These are phyloP conservation scores for Cataglyphis albicans DNA, from an alignment of 2,888 invertebrate species.

Conservation along the genomic window DNA sequence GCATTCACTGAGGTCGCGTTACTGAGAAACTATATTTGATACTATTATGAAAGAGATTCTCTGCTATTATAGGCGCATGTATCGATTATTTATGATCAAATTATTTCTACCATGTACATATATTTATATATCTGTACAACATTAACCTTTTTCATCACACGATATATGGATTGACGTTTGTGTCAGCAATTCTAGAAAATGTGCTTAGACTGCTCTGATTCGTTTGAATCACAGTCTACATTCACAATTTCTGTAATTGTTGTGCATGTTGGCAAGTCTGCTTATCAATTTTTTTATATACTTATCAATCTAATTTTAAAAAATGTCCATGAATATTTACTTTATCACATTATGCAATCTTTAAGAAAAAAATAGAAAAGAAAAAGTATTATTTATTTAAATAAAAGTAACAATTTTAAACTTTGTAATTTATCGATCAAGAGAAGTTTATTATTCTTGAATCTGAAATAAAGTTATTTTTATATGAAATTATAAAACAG, in stretches of 20 bases:
- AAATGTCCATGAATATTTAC: constrained; percentile 66
- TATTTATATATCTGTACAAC: constrained; percentile 77
- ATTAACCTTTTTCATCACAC: constrained; percentile 76
- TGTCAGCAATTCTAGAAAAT: constrained; percentile 64
- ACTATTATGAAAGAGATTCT: constrained; percentile 74
- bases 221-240: constrained; percentile 28
- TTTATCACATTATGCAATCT: constrained; percentile 73
- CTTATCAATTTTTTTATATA: constrained; percentile 60
- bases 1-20: constrained; percentile 78
- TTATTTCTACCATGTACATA: constrained; percentile 81
- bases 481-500: constrained; percentile 76
- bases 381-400: constrained; percentile 67
- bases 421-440: constrained; percentile 77
- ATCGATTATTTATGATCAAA: constrained; percentile 82
- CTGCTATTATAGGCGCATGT: constrained; percentile 81
- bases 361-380: constrained; percentile 67
- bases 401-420: constrained; percentile 75
- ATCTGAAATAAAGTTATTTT: constrained; percentile 79
- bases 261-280: constrained; percentile 65
- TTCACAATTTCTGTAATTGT: constrained; percentile 64
- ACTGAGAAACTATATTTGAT: constrained; percentile 77
- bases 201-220: constrained; percentile 42
- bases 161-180: constrained; percentile 70
- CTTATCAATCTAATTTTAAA: constrained; percentile 68
- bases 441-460: constrained; percentile 59